Evolutionary conservation across 2,797 vertebrate genomes (phyloP), one percentile per base, ranked within the genome.

Genomic region (Erpetoichthys calabaricus): DNA sequence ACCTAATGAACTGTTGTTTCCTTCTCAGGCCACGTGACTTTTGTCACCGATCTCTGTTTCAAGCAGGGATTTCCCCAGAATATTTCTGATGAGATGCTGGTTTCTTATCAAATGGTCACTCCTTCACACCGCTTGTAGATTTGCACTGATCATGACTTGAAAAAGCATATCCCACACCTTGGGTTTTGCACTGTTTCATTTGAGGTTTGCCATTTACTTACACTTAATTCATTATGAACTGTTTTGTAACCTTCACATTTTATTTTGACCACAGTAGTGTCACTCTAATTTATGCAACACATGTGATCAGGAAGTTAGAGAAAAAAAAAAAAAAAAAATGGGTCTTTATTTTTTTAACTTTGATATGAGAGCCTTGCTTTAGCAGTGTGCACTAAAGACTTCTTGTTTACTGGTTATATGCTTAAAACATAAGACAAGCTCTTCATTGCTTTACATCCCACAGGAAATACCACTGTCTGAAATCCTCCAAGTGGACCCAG

Each of bases 391-490:
- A 25, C 25, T 25, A 25, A 25, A 25, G 25, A 25, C 25, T 25
- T 25, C 25, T 25, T 25, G 25, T 25, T 25, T 25, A 25, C 25
- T 25, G 2, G 25, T 25, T 25, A 25, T 25, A 25, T 25, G 25
- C 25, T 25, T 25, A 25, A 25, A 25, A 25, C 25, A 25, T 25
- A 25, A 25, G 25, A 25, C 25, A 25, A 25, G 25, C 25, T 25
- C 25, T 25, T 25, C 25, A 25, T 25, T 25, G 25, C 25, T 25
- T 25, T 25, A 66, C 73, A 67, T 68, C 58, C 69, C 71, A 65
- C 76, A 98, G 94, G 94, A 97, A 84, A 95, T 98, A 74, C 94
- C 94, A 58, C 85, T 98, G 70, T 98, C 94, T 51, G 93, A 98
- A 88, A 97, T 98, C 80, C 89, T 98, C 45, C 92, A 94, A 77